These are phyloP conservation scores for Crepidodera aurea DNA, from an alignment of 2,888 invertebrate species.

Conservation along the genomic window DNA sequence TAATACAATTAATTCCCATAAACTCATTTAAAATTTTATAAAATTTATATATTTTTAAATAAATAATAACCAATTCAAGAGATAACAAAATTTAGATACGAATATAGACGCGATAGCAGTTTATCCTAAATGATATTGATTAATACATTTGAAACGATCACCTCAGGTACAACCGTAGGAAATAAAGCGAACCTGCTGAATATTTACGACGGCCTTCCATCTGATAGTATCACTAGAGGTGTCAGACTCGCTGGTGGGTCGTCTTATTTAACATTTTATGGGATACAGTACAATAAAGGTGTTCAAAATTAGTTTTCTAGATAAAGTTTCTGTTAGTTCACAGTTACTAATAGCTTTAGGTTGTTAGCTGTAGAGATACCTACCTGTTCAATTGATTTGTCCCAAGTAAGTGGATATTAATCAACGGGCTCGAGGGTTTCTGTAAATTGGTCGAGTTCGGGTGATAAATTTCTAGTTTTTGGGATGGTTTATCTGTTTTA, in stretches of 20 bases:
- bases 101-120: not conserved
- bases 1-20: no score
- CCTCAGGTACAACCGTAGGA: constrained; percentile 26
- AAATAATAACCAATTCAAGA: no score
- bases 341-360: constrained; percentile 43
- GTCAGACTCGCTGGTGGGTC: constrained; percentile 53
- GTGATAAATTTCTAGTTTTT: constrained; percentile 25
- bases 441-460: constrained; percentile 22
- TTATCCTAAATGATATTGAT: constrained; percentile 26
- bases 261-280: constrained; percentile 54
- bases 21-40: no score
- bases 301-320: constrained; percentile 51
- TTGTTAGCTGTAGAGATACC: constrained; percentile 34
- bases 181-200: constrained; percentile 35
- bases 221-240: constrained; percentile 53
- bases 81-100: constrained; percentile 1
- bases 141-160: constrained; percentile 22
- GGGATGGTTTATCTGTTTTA: constrained; percentile 26
- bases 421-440: constrained; percentile 26
- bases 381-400: constrained; percentile 40
- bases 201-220: constrained; percentile 54
- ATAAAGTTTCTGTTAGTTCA: constrained; percentile 50
- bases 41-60: no score
- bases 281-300: constrained; percentile 54
- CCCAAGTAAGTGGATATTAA: constrained; percentile 37